Evolutionary conservation across 2,888 invertebrate species (phyloP), one percentile per base, ranked within the genome.

Genomic region (Xestia xanthographa): DNA sequence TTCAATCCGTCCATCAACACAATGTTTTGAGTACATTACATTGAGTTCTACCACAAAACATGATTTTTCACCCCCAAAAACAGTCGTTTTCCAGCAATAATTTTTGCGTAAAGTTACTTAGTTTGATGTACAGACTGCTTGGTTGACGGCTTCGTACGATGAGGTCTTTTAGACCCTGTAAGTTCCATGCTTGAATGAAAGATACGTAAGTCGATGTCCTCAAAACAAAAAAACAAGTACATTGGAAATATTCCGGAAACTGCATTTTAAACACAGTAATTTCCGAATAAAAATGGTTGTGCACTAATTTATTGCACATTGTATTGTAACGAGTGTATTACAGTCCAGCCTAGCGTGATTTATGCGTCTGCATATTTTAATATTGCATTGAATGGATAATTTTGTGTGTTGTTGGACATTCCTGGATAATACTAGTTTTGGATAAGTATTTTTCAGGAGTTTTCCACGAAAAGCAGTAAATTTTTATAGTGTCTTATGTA

Each of bases 291-390:
- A 74, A 78, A 71, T 74, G 68, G 50, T 41, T 22, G 50, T 41
- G 66, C 50, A 26, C 43, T 72, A 85, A 82, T 85, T 83, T 83
- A 85, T 82, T 53, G 69, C 72, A 66, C 82, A 73, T 65, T 85
- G 67, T 80, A 60, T 67, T 48, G 70, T 85, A 81, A 81, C 77
- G 77, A 85, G 73, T 83, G 77, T 38, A 85, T 83, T 80, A 75
- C 71, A 68, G 81, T 60, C 48, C 84, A 66, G 43, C 38, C 65
- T 50, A 29, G 34, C 70, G 56, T 81, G 77, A 86, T 86, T 77
- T 83, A 83, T 72, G 66, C 38, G 72, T 45, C 76, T 76, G 79
- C 71, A 72, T 86, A 83, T 84, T 79, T 83, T 79, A 83, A 76
- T 72, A 69, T 66, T 72, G 65, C 43, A 68, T 34, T 80, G 22